A percentile compares a stretch with the other conserved stretches of the same genome.
These are phyloP conservation scores for Zygogramma bicolorata DNA, from an alignment of 2,888 invertebrate species.

Conservation along the genomic window DNA sequence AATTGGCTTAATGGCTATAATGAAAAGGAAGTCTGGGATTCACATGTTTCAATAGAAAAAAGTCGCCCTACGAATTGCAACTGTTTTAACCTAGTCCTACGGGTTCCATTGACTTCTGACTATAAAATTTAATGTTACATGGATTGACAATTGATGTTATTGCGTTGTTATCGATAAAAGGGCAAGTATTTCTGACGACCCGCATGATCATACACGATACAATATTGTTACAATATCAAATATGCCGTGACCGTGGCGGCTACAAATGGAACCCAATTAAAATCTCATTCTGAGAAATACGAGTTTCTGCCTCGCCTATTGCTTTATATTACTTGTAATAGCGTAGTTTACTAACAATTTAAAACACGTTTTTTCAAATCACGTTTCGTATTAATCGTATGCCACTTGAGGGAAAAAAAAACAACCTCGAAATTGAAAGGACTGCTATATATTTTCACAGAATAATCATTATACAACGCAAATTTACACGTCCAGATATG, in stretches of 20 bases:
- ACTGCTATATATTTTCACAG: too few relatives aligned
- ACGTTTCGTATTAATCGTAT: background rate
- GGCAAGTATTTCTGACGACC: background rate
- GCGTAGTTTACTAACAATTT: background rate
- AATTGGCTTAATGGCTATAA: too few relatives aligned
- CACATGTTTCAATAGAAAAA: too few relatives aligned
- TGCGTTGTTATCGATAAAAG: background rate
- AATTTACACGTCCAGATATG: too few relatives aligned
- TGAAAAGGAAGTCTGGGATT: too few relatives aligned
- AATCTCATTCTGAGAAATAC: background rate
- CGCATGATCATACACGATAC: background rate
- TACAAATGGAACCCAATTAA: slow-evolving; percentile 2
- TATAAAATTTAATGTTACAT: too few relatives aligned
- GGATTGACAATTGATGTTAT: too few relatives aligned
- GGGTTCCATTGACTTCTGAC: too few relatives aligned
- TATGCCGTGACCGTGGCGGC: background rate
- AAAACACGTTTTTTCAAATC: background rate
- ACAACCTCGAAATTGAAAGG: background rate
- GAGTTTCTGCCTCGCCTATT: background rate
- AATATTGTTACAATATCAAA: background rate
- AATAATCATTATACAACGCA: too few relatives aligned
- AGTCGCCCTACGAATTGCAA: too few relatives aligned
- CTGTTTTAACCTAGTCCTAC: too few relatives aligned
- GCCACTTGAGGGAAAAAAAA: background rate
- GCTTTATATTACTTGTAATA: background rate